These are phyloP conservation scores for Steatocranus sp. DNA, from an alignment of 2,797 vertebrate genomes.

Conservation along the genomic window DNA sequence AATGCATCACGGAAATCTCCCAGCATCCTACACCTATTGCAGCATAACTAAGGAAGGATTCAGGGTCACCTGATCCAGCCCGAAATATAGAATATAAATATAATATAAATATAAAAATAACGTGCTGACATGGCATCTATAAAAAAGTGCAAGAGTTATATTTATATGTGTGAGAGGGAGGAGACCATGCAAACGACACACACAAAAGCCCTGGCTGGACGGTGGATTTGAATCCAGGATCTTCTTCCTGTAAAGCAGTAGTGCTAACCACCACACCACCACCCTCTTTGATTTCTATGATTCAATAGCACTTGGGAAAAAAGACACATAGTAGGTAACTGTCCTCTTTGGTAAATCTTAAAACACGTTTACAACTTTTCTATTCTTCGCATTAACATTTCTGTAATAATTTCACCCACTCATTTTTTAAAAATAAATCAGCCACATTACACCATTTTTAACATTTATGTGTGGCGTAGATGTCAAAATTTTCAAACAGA, in stretches of 20 bases:
- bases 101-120: not conserved
- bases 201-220: not conserved
- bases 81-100: no score
- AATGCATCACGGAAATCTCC: not conserved
- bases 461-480: not conserved
- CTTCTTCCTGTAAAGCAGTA: not conserved
- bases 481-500: not conserved
- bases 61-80: not conserved
- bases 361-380: not conserved
- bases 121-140: not conserved
- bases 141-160: not conserved
- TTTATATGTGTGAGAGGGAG: fast-evolving
- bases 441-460: not conserved
- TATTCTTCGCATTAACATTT: not conserved
- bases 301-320: not conserved
- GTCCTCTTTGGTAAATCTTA: not conserved
- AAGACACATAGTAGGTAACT: not conserved
- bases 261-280: not conserved
- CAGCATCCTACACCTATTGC: not conserved
- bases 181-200: not conserved
- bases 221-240: not conserved
- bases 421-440: fast-evolving
- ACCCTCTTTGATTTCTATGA: not conserved
- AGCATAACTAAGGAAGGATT: not conserved
- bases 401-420: not conserved